Base-by-base conservation (phyloP, 1,140 invertebrate species). In the Olivierus martensii region DNA sequence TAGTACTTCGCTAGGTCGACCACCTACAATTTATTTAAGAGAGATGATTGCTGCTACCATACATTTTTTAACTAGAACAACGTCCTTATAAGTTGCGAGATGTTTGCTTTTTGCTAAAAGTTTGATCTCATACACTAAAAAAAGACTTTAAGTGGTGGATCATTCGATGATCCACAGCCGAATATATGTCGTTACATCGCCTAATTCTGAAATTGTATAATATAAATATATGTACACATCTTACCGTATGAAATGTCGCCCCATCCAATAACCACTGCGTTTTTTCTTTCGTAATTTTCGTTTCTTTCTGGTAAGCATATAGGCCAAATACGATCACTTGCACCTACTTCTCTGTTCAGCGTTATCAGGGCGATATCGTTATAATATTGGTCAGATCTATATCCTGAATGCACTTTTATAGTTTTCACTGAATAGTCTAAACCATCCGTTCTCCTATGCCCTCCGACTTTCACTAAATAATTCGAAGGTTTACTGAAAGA, bases 251-350 rank as follows among this genome's bases (percentile, higher is more conserved):
- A 22, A 2, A 50, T 56, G 36, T 52, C 58, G 11, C 87, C 87
- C 87, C 87, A 91, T 19, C 88, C 88, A 0, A 85, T 85, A 0
- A 91, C 87, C 0, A 87, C 90, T 11, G 84, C 87, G 62, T 81
- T 83, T 61, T 83, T 78, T 6, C 86, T 86, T 0, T 81, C 77
- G 19, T 82, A 73, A 57, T 78, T 76, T 45, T 77, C 49, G n/a
- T 52, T 49, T 14, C 17, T 74, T 3, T 79, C 76, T 18, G 87
- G 85, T 55, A 90, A 66, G 69, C 83, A 86, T 49, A 88, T 87
- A 2, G 87, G 88, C 36, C 89, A 74, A 50, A 91, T 90, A 65
- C 92, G 87, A 43, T 80, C 77, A 47, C 78, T 73, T 53, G 84
- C 79, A n/a, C n/a, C n/a, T n/a, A n/a, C n/a, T n/a, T n/a, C n/a